phyloP scores from a whole-genome alignment of 2,113 vertebrate genomes.

The Neomonachus schauinslandi region DNA sequence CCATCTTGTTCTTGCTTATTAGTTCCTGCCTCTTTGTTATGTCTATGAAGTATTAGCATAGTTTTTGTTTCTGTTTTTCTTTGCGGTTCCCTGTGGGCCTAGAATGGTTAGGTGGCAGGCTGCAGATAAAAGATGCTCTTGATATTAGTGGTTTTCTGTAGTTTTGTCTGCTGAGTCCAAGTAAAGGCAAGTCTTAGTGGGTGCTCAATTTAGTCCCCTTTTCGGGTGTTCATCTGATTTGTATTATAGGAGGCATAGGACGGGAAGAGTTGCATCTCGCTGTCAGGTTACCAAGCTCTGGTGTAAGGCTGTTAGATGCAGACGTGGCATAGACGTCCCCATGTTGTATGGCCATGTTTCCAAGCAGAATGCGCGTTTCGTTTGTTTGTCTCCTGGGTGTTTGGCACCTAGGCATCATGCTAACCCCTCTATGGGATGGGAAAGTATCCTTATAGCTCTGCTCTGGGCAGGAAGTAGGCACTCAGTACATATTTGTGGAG shows the following conservation, averaged over 20 bases:
- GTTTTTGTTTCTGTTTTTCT: background rate
- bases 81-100: background rate
- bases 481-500: background rate
- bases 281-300: background rate
- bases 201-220: background rate
- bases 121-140: background rate
- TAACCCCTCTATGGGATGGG: background rate
- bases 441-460: background rate
- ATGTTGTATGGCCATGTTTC: rapidly evolving
- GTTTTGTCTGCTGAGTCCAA: slow-evolving; percentile 1
- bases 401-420: background rate
- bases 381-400: background rate
- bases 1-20: background rate
- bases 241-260: background rate
- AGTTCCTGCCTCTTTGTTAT: background rate
- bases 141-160: background rate
- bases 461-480: background rate
- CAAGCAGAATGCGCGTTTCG: background rate
- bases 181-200: slow-evolving; percentile 10
- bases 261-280: background rate
- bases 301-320: background rate
- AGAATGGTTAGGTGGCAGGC: background rate
- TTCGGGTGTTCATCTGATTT: background rate
- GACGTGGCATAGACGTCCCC: background rate
- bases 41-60: background rate